Evolutionary conservation across 2,888 invertebrate species (phyloP), one percentile per base, ranked within the genome.

Genomic region (Stenichneumon culpator): DNA sequence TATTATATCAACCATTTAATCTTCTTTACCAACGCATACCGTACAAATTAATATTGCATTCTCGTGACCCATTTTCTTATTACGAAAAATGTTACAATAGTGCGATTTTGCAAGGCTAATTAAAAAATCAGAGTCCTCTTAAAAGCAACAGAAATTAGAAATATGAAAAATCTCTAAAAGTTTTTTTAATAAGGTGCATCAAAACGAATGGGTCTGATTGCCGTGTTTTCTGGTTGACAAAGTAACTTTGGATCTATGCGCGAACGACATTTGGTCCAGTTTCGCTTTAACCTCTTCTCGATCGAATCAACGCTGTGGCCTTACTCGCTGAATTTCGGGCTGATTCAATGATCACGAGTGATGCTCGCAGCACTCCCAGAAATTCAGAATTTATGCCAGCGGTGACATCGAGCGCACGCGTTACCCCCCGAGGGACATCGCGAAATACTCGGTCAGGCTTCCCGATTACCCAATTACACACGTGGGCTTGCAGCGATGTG

Each of bases 381-480:
- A 63, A 28, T 63, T 28, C 28, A 63, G 25, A 57, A 25, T 57
- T 57, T 57, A 25, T 22, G 57, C 57, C 25, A 25, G 57, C 57
- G 11, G 57, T 57, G 25, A 25, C 22, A 25, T 57, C 57, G 57
- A 57, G 57, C 22, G 57, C 25, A 57, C 25, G 57, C 57, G 57
- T 19, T 57, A 11, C 25, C 57, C 63, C 63, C 28, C 16, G 28
- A 32, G 63, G 63, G 32, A 63, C 28, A 14, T 63, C 32, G 63
- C 63, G 28, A 32, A 32, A 63, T 32, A 63, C n/a, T 63, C 63
- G 63, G 28, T 25, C 63, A 25, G 28, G 25, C 63, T 63, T 63
- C 32, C 63, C 16, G 63, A 63, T 63, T 32, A 32, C 63, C 63
- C 63, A 63, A 63, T 63, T 63, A 32, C 63, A 63, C 32, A 63